Percentiles rank a stretch among this genome's conserved stretches.
phyloP scores from a whole-genome alignment of 2,888 invertebrate species.

The Byasa hedistus region DNA sequence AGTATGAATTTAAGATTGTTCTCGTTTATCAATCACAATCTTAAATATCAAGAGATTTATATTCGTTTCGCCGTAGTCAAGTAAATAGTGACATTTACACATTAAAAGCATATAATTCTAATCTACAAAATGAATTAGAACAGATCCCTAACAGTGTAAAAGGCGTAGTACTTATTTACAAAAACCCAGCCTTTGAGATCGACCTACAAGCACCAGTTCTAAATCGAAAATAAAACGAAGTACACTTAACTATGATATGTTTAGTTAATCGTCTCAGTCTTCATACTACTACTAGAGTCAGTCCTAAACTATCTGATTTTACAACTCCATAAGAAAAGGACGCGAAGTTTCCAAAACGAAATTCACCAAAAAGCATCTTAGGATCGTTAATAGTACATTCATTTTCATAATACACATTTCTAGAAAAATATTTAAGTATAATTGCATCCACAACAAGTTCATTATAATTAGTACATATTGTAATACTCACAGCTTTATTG shows the following conservation, averaged over 20 bases:
- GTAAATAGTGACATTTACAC: constrained; percentile 14
- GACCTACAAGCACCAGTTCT: constrained; percentile 80
- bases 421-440: constrained; percentile 80
- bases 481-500: constrained; percentile 78
- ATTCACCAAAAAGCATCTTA: constrained; percentile 72
- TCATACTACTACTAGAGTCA: constrained; percentile 77
- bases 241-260: constrained; percentile 76
- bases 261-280: constrained; percentile 76
- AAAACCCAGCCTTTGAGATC: constrained; percentile 78
- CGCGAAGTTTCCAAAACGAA: constrained; percentile 74
- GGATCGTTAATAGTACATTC: constrained; percentile 65
- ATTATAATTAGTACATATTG: constrained; percentile 77
- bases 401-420: constrained; percentile 76
- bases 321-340: constrained; percentile 78
- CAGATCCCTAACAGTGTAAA: constrained; percentile 66
- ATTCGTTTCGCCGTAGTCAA: neutral
- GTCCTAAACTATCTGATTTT: constrained; percentile 77
- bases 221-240: constrained; percentile 75
- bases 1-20: neutral
- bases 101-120: constrained; percentile 44
- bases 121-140: constrained; percentile 42
- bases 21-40: neutral
- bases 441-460: constrained; percentile 74
- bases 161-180: constrained; percentile 76
- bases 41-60: neutral